Percentiles rank a stretch among this genome's conserved stretches.
These are phyloP conservation scores for Capromys pilorides DNA, from an alignment of 2,797 vertebrate genomes.

Conservation along the genomic window DNA sequence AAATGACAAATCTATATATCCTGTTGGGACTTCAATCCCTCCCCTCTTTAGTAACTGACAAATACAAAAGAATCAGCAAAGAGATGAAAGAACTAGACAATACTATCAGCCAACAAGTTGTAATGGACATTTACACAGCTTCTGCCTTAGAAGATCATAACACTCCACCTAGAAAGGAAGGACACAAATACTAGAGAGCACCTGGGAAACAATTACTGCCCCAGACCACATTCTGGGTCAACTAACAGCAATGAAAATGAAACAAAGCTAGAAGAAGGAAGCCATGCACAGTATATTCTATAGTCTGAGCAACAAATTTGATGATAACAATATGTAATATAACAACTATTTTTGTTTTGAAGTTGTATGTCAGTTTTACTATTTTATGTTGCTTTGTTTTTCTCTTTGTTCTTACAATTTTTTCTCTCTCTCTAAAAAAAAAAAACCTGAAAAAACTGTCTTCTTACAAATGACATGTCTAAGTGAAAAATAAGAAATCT, in stretches of 20 bases:
- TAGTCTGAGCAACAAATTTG: too few relatives aligned
- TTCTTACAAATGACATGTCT: background rate
- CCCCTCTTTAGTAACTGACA: background rate
- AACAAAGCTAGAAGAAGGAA: background rate
- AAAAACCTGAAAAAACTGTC: background rate
- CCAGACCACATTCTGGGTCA: background rate
- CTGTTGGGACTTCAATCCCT: background rate
- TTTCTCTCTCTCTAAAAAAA: too few relatives aligned
- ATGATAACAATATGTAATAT: too few relatives aligned
- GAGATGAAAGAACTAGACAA: background rate
- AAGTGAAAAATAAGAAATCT: background rate
- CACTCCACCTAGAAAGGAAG: background rate
- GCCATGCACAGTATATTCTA: background rate
- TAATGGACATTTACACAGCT: background rate
- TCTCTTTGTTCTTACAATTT: too few relatives aligned
- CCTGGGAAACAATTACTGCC: background rate
- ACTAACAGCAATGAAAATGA: background rate
- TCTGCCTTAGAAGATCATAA: background rate
- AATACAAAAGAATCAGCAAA: conserved; percentile 24
- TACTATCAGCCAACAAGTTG: background rate
- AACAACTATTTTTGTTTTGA: too few relatives aligned
- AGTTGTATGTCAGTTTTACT: too few relatives aligned
- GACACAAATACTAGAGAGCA: background rate
- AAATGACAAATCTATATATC: background rate
- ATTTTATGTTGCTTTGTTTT: too few relatives aligned